Evolutionary conservation across 2,888 invertebrate species (phyloP).

Genomic region (Tipula lateralis): DNA sequence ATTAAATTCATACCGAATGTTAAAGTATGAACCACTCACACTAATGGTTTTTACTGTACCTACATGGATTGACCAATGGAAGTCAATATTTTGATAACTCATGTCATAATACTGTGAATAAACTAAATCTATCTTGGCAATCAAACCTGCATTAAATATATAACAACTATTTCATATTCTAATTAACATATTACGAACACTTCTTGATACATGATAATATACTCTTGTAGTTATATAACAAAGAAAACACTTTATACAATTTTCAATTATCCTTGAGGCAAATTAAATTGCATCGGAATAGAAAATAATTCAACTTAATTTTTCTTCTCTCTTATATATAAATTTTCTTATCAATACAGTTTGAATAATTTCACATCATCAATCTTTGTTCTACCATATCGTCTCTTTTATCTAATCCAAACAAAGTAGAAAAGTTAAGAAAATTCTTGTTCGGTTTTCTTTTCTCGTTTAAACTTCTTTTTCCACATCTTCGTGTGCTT

Average conservation of each 20-base stretch:
- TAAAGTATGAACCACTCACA: too few species aligned
- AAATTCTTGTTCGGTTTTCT: background rate
- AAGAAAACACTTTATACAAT: background rate
- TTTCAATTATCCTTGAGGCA: constrained; percentile 19
- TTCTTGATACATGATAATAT: too few species aligned
- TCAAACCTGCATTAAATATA: too few species aligned
- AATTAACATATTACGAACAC: background rate
- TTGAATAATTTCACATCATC: constrained; percentile 19
- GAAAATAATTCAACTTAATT: constrained; percentile 19
- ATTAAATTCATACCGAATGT: too few species aligned
- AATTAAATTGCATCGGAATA: background rate
- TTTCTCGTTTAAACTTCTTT: background rate
- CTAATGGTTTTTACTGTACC: too few species aligned
- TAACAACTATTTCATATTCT: background rate
- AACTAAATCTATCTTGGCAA: too few species aligned
- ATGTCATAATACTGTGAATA: too few species aligned
- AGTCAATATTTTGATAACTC: too few species aligned
- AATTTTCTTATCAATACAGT: background rate
- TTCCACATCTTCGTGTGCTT: background rate
- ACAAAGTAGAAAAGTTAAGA: constrained; percentile 24
- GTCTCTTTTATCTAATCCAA: constrained; percentile 11
- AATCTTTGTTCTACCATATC: constrained; percentile 11
- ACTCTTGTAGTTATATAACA: background rate
- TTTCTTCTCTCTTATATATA: background rate
- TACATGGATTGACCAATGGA: too few species aligned